Conservation (phyloP, 2,113 vertebrate species). For the Spheniscus mendiculus region DNA sequence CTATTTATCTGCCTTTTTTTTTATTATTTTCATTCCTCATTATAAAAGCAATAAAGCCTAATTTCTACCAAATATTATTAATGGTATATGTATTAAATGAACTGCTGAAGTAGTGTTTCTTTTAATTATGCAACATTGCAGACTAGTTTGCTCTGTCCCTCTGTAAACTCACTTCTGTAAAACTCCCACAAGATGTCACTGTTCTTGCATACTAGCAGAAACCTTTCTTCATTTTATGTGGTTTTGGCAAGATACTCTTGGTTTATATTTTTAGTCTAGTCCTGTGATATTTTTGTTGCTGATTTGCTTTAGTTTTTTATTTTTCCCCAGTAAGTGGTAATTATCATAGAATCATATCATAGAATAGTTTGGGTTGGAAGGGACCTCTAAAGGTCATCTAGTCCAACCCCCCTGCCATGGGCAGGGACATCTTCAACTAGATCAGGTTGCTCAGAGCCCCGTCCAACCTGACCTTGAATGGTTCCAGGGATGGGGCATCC, state of each 20-base stretch:
- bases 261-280: not conserved
- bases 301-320: not conserved
- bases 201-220: not conserved
- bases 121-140: not conserved
- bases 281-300: not conserved
- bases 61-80: constrained; percentile 67
- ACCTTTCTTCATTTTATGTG: not conserved
- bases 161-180: not conserved
- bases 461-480: too few species aligned
- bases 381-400: too few species aligned
- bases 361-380: too few species aligned
- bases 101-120: not conserved
- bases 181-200: constrained; percentile 66
- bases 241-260: not conserved
- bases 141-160: not conserved
- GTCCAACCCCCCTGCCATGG: too few species aligned
- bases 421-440: too few species aligned
- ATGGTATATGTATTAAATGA: constrained; percentile 51
- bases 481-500: too few species aligned
- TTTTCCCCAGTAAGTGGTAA: not conserved
- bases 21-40: constrained; percentile 40
- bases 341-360: too few species aligned
- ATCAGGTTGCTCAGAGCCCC: too few species aligned
- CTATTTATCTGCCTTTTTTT: not conserved
- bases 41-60: constrained; percentile 76